These are phyloP conservation scores for Tinamus guttatus DNA, from an alignment of 2,113 vertebrate species.

Conservation along the genomic window DNA sequence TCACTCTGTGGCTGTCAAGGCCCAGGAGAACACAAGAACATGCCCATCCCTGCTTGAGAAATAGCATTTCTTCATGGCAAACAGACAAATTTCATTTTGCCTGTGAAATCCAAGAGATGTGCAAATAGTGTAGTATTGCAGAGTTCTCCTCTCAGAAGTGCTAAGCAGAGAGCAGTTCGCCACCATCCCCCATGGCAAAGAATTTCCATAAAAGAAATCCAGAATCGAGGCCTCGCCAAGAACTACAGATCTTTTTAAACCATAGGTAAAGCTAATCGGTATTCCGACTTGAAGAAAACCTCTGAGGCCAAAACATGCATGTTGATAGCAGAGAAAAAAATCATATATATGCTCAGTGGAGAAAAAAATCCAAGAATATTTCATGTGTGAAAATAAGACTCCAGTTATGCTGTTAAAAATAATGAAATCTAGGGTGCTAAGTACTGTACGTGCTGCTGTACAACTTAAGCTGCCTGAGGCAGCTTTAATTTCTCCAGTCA, in stretches of 20 bases:
- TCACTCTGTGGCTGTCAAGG: background rate
- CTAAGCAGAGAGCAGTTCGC: slow-evolving; percentile 28
- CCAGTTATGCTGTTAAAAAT: slow-evolving; percentile 65
- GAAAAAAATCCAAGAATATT: slow-evolving; percentile 54
- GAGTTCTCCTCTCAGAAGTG: slow-evolving; percentile 7
- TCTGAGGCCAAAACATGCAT: slow-evolving; percentile 47
- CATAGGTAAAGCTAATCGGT: slow-evolving; percentile 62
- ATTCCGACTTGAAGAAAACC: slow-evolving; percentile 52
- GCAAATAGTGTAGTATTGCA: slow-evolving; percentile 1
- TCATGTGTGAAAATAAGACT: slow-evolving; percentile 65
- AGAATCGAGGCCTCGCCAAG: background rate
- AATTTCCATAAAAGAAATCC: slow-evolving; percentile 55
- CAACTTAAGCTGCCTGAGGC: slow-evolving; percentile 71
- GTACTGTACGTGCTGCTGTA: slow-evolving; percentile 63
- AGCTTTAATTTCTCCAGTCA: slow-evolving; percentile 60
- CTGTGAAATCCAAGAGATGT: slow-evolving; percentile 1
- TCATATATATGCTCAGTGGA: slow-evolving; percentile 57
- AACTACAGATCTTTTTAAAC: slow-evolving; percentile 41
- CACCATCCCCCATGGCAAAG: slow-evolving; percentile 12
- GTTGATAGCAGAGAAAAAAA: slow-evolving; percentile 52
- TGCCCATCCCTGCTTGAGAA: background rate
- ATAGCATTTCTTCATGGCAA: background rate
- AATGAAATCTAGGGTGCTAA: slow-evolving; percentile 74
- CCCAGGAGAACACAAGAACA: background rate
- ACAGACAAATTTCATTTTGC: background rate